These are phyloP conservation scores for Loriculus beryllinus DNA, from an alignment of 2,797 vertebrate genomes.

Conservation along the genomic window DNA sequence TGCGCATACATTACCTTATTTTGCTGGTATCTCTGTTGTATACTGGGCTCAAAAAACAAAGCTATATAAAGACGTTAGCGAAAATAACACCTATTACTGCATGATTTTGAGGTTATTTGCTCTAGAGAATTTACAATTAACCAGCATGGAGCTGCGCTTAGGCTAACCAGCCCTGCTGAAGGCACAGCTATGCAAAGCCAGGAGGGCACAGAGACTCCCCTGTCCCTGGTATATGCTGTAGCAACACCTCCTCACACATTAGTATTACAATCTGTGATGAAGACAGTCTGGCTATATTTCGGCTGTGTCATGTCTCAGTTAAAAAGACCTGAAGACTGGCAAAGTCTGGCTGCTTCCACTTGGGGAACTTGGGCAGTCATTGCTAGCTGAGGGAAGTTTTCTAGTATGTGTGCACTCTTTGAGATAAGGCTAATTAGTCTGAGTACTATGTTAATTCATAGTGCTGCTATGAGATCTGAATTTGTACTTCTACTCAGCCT, in stretches of 20 bases:
- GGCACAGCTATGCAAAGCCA: neutral
- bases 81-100: neutral
- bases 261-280: accelerated
- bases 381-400: neutral
- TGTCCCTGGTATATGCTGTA: neutral
- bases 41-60: neutral
- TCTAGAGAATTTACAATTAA: neutral
- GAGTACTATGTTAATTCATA: neutral
- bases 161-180: neutral
- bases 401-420: neutral
- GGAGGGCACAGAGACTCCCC: neutral
- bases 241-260: neutral
- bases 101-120: neutral
- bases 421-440: neutral
- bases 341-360: neutral
- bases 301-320: neutral
- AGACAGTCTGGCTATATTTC: neutral
- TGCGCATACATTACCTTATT: neutral
- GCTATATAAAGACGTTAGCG: neutral
- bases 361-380: accelerated
- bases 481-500: neutral
- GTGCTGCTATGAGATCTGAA: neutral
- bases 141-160: neutral
- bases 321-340: neutral
- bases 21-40: neutral